Percentiles rank a stretch among this genome's conserved stretches.
Evolutionary conservation across 2,888 invertebrate species (phyloP).

Genomic region (Timema podura): DNA sequence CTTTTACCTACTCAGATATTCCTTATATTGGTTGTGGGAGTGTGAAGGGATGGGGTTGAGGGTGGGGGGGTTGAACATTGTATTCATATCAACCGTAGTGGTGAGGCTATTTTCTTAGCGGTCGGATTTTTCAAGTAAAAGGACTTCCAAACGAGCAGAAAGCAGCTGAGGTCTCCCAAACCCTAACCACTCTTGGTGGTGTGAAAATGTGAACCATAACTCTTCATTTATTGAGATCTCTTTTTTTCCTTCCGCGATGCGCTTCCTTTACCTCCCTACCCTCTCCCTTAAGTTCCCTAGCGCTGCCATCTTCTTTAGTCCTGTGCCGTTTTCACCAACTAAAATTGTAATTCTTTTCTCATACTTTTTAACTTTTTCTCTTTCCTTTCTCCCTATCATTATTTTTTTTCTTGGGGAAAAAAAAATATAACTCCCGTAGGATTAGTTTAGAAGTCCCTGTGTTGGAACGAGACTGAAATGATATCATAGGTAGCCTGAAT

Average conservation of each 20-base stretch:
- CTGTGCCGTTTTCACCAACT: too few species aligned
- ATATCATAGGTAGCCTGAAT: too few species aligned
- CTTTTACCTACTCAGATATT: conserved; percentile 32
- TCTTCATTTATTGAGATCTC: conserved; percentile 32
- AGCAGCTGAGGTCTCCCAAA: conserved; percentile 26
- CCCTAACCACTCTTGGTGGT: conserved; percentile 10
- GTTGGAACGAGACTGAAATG: too few species aligned
- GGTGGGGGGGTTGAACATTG: conserved; percentile 4
- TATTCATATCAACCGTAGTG: too few species aligned
- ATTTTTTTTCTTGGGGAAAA: too few species aligned
- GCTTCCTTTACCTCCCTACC: background rate
- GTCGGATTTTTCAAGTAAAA: conserved; percentile 11
- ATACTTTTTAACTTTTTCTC: too few species aligned
- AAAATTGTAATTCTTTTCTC: too few species aligned
- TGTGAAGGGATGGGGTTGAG: conserved; percentile 3
- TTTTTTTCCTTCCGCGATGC: conserved; percentile 4
- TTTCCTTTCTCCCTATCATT: too few species aligned
- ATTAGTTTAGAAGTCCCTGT: background rate
- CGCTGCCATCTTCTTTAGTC: too few species aligned
- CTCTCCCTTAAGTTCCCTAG: too few species aligned
- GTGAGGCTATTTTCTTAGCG: conserved; percentile 19
- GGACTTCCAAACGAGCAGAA: background rate
- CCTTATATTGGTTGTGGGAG: conserved; percentile 17
- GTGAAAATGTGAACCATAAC: conserved; percentile 31
- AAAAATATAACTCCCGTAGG: conserved; percentile 1